Percentiles rank a stretch among this genome's conserved stretches.
Evolutionary conservation across 92 coral and sea anemone species (phyloP).

Genomic region (Phenganax stokvisi): DNA sequence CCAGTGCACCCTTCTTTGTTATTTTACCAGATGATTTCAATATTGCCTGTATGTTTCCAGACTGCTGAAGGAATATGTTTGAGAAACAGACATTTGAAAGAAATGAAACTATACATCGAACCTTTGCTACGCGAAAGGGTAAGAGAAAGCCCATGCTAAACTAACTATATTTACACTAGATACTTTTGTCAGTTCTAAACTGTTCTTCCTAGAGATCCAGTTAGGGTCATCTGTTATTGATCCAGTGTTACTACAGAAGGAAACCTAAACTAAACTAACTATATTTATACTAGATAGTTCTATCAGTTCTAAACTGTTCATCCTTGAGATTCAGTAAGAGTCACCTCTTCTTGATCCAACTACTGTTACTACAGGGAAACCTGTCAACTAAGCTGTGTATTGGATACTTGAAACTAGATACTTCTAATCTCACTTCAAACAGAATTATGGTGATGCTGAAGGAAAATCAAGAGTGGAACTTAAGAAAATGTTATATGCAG

Average conservation of each 20-base stretch:
- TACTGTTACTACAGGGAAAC: neutral
- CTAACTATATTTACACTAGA: no score
- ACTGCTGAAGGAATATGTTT: conserved; percentile 73
- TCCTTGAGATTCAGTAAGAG: no score
- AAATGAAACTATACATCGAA: conserved; percentile 53
- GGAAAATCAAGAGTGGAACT: conserved; percentile 44
- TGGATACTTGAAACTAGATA: neutral
- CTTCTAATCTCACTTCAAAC: neutral
- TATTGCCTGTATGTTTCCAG: conserved; percentile 28
- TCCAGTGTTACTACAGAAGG: no score
- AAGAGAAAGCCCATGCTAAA: neutral
- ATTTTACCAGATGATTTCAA: neutral
- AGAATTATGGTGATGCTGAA: conserved; percentile 62
- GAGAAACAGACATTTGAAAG: conserved; percentile 50
- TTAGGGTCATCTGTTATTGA: no score
- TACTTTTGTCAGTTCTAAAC: no score
- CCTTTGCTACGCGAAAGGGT: conserved; percentile 71
- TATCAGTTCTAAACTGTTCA: no score
- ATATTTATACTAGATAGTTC: no score
- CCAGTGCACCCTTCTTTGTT: neutral
- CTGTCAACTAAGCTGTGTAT: neutral
- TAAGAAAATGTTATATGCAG: conserved; percentile 19
- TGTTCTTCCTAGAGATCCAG: no score
- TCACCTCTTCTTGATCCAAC: no score
- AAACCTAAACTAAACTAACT: no score